Evolutionary conservation across 2,797 vertebrate species (phyloP), one percentile per base, ranked within the genome.

Genomic region (Oreochromis mossambicus): DNA sequence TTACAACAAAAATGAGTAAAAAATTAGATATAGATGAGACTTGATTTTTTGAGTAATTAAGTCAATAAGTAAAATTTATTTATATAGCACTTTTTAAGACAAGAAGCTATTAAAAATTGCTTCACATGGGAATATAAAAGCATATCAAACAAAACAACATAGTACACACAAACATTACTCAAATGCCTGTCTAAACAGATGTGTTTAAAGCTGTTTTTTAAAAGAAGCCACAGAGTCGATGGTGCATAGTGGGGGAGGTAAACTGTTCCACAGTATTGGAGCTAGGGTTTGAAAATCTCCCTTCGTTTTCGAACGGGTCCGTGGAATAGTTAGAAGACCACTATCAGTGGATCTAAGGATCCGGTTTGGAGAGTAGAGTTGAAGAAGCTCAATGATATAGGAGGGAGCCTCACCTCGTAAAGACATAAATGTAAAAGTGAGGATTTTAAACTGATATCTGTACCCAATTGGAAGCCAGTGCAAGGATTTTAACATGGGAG

Each of bases 221-320:
- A 61, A 61, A 61, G 9, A 61, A 61, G 15, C 29, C 56, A 34
- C 56, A 61, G 56, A 61, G 15, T 61, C 0, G 0, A 61, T 61
- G 29, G 54, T 56, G 54, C 0, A 0, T 56, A 56, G 54, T 1
- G 0, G 24, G 7, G 24, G 54, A 56, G 13, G 54, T 56, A 56
- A 56, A 56, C 54, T 56, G 54, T 8, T 55, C 1, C 52, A 26
- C 0, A 2, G 4, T 55, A 55, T 55, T 55, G 52, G 52, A 55
- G 24, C 24, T 55, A 55, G 52, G 52, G 0, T 55, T 56, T 56
- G 54, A 29, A 56, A 56, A 56, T 56, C 24, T 24, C 7, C 24
- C 15, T 56, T 29, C 0, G 26, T 15, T 56, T 56, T 56, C 3
- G 8, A 56, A 56, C 29, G 13, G 54, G 1, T 1, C 15, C 0